Conservation (phyloP, 2,888 invertebrate species). For the Lepidochrysops patricia region DNA sequence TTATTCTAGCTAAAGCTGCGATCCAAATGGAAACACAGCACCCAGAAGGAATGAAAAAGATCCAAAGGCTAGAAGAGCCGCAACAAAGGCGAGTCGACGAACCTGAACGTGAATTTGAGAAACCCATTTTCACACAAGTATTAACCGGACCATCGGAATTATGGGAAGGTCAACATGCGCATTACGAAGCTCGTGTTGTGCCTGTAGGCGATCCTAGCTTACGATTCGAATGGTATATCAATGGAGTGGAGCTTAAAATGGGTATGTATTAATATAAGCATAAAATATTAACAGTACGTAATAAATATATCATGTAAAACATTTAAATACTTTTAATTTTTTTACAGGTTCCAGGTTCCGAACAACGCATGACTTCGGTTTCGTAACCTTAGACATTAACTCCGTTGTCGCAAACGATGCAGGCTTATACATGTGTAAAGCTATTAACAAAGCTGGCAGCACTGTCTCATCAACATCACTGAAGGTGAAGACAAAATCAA, state of each 20-base stretch:
- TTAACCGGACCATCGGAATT: constrained; percentile 91
- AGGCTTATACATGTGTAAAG: constrained; percentile 95
- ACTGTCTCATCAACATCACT: constrained; percentile 93
- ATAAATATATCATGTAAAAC: too few species aligned
- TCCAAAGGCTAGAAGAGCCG: constrained; percentile 88
- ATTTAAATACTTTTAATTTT: neutral
- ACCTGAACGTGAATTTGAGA: constrained; percentile 88
- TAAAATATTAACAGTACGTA: too few species aligned
- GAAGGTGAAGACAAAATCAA: constrained; percentile 88
- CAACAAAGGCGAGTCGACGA: constrained; percentile 80
- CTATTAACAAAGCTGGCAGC: constrained; percentile 94
- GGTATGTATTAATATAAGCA: constrained; percentile 66
- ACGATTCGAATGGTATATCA: constrained; percentile 96
- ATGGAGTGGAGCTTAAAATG: constrained; percentile 93
- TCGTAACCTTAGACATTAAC: constrained; percentile 92
- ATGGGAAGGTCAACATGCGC: constrained; percentile 93
- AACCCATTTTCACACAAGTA: constrained; percentile 92
- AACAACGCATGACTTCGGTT: constrained; percentile 94
- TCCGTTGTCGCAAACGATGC: constrained; percentile 92
- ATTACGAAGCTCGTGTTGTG: constrained; percentile 92
- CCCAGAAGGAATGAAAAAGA: constrained; percentile 93
- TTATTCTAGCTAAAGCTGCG: constrained; percentile 81
- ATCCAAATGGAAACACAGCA: constrained; percentile 93
- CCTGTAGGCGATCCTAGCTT: constrained; percentile 95
- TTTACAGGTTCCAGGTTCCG: constrained; percentile 86